These are phyloP conservation scores for Lontra canadensis DNA, from an alignment of 2,113 vertebrate species.

Conservation along the genomic window DNA sequence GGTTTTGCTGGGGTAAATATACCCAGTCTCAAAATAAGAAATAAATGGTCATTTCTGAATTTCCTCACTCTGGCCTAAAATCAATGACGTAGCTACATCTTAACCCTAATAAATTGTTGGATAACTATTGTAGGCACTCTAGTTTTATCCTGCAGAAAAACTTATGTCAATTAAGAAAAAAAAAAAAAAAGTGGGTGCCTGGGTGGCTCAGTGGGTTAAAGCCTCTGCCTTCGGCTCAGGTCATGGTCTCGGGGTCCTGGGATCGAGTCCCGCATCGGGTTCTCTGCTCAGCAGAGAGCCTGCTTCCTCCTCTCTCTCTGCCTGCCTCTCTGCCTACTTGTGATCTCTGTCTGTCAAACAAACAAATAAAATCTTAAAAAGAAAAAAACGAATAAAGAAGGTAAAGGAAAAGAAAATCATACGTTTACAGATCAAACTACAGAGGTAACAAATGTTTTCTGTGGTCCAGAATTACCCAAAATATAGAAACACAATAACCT, in stretches of 20 bases:
- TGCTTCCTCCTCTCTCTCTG: too few relatives aligned
- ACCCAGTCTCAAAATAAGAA: background rate
- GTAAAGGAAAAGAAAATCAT: background rate
- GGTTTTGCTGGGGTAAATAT: background rate
- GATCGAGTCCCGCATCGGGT: accelerated
- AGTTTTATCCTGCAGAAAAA: background rate
- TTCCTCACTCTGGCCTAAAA: background rate
- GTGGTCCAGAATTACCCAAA: background rate
- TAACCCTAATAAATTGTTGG: background rate
- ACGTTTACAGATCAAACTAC: background rate
- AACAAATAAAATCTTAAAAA: too few relatives aligned
- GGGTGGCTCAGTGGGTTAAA: too few relatives aligned
- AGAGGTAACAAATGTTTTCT: background rate
- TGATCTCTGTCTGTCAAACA: too few relatives aligned
- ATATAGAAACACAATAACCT: background rate
- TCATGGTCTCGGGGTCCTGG: too few relatives aligned
- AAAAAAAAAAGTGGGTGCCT: background rate
- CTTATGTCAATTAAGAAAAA: background rate
- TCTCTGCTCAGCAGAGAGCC: too few relatives aligned
- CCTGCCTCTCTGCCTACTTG: too few relatives aligned
- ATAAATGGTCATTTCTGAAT: background rate
- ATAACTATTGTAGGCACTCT: background rate
- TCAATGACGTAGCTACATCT: background rate
- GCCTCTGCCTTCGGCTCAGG: too few relatives aligned
- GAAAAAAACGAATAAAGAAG: background rate